Conservation (phyloP, 2,888 invertebrate genomes). For the Cremastinae sp. region DNA sequence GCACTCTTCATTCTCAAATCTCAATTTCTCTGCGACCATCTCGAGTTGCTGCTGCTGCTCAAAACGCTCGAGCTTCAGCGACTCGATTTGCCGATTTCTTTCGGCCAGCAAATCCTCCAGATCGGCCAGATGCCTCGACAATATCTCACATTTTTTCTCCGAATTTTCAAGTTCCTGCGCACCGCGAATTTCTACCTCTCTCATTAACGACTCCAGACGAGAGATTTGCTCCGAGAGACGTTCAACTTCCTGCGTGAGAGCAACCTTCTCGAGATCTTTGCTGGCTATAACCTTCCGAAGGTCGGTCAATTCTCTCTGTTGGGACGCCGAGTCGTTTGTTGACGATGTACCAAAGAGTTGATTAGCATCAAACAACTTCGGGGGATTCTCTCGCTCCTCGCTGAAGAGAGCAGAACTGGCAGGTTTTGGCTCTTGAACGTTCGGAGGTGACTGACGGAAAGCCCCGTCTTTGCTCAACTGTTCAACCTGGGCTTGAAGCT, state of each 20-base stretch:
- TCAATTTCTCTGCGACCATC: slow-evolving; percentile 67
- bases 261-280: slow-evolving; percentile 38
- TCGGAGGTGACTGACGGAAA: not conserved
- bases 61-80: slow-evolving; percentile 62
- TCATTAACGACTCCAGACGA: slow-evolving; percentile 53
- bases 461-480: slow-evolving; percentile 57
- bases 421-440: not conserved
- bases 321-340: slow-evolving; percentile 36
- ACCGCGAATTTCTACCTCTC: slow-evolving; percentile 41
- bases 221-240: slow-evolving; percentile 52
- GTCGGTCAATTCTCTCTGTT: slow-evolving; percentile 52
- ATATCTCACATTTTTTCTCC: slow-evolving; percentile 40
- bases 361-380: slow-evolving; percentile 72
- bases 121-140: slow-evolving; percentile 55
- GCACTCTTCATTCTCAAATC: slow-evolving; percentile 32
- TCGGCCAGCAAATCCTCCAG: slow-evolving; percentile 51
- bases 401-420: slow-evolving; percentile 23
- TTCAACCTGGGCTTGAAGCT: slow-evolving; percentile 62
- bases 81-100: slow-evolving; percentile 60
- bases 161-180: slow-evolving; percentile 45
- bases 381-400: slow-evolving; percentile 53
- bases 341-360: slow-evolving; percentile 68
- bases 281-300: slow-evolving; percentile 41
- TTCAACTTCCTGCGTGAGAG: slow-evolving; percentile 58
- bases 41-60: slow-evolving; percentile 48